Evolutionary conservation across 2,113 vertebrate genomes (phyloP).

Genomic region (Brachirus orientalis): DNA sequence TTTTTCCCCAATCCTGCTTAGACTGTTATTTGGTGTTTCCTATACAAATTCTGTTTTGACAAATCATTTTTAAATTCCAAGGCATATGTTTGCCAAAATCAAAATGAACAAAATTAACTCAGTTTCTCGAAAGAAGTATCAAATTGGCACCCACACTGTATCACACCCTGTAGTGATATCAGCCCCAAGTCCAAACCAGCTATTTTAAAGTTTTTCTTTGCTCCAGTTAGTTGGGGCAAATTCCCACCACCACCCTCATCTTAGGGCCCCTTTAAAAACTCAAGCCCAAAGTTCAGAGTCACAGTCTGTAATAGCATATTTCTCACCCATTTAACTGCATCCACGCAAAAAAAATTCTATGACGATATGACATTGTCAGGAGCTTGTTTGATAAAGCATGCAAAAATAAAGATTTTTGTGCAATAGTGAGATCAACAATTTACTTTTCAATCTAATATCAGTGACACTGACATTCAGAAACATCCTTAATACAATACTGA

Average conservation of each 20-base stretch:
- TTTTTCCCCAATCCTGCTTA: too few relatives aligned
- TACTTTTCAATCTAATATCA: too few relatives aligned
- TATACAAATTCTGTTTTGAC: background rate
- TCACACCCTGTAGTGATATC: slow-evolving; percentile 23
- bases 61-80: background rate
- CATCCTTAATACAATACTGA: background rate
- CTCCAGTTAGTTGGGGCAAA: slow-evolving; percentile 41
- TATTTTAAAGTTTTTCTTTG: slow-evolving; percentile 51
- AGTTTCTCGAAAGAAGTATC: slow-evolving; percentile 10
- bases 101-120: slow-evolving; percentile 43
- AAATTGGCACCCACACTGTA: slow-evolving; percentile 3
- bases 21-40: too few relatives aligned
- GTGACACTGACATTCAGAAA: background rate
- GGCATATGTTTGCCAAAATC: background rate
- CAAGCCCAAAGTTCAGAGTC: slow-evolving; percentile 43
- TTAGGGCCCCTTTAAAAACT: slow-evolving; percentile 27
- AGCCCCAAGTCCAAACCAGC: slow-evolving; percentile 27
- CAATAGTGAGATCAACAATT: background rate
- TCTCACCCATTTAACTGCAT: background rate
- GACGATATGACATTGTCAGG: background rate
- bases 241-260: slow-evolving; percentile 22
- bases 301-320: background rate
- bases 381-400: background rate
- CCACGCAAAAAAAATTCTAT: too few relatives aligned
- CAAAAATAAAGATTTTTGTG: background rate